phyloP scores from a whole-genome alignment of 2,797 vertebrate genomes.

The Percopsis omiscomaycus region DNA sequence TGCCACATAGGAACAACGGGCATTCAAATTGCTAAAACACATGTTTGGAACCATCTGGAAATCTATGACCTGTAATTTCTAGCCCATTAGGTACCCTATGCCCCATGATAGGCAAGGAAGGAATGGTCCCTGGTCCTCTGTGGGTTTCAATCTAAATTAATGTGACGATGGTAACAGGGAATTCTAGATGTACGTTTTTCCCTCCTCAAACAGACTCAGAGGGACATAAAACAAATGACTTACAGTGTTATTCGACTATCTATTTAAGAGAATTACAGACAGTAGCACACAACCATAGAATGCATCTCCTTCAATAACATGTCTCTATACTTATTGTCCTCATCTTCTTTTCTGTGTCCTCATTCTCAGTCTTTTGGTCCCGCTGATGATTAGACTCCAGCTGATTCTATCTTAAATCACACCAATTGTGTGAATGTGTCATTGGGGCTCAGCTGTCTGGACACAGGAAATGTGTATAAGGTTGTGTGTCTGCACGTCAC shows the following conservation, averaged over 20 bases:
- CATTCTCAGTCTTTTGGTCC: background rate
- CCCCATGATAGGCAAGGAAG: too few species aligned
- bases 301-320: too few species aligned
- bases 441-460: too few species aligned
- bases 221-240: too few species aligned
- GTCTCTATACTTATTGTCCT: background rate
- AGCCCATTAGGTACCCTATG: constrained; percentile 34
- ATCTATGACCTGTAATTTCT: constrained; percentile 47
- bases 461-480: too few species aligned
- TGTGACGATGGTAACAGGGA: constrained; percentile 14
- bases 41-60: constrained; percentile 34
- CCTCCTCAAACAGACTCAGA: too few species aligned
- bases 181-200: too few species aligned
- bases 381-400: constrained; percentile 47
- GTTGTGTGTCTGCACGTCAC: too few species aligned
- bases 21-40: constrained; percentile 21
- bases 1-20: constrained; percentile 15
- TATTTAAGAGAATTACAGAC: too few species aligned
- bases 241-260: too few species aligned
- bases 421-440: background rate
- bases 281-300: too few species aligned
- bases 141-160: constrained; percentile 42
- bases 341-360: background rate
- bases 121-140: constrained; percentile 35
- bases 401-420: constrained; percentile 18